A percentile compares a stretch with the other conserved stretches of the same genome.
Evolutionary conservation across 2,797 vertebrate genomes (phyloP).

Genomic region (Nyctibius grandis): DNA sequence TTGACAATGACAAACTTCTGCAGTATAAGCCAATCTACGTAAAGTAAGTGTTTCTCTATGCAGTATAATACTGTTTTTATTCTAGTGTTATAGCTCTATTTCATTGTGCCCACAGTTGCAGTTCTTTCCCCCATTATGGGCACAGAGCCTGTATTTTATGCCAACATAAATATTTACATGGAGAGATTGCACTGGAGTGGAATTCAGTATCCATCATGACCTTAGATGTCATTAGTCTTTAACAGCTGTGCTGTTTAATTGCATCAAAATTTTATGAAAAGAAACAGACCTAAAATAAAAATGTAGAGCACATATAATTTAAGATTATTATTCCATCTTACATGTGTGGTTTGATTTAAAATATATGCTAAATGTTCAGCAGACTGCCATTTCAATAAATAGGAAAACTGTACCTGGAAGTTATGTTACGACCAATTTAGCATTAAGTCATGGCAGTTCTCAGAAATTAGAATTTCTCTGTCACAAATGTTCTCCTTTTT

Average conservation of each 20-base stretch:
- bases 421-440: background rate
- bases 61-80: background rate
- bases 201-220: background rate
- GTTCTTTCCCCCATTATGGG: background rate
- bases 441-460: background rate
- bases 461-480: background rate
- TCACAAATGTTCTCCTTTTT: background rate
- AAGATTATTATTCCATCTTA: background rate
- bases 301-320: background rate
- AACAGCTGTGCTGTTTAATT: conserved; percentile 38
- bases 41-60: background rate
- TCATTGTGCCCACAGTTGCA: conserved; percentile 2
- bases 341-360: background rate
- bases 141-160: background rate
- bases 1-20: background rate
- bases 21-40: background rate
- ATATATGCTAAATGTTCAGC: background rate
- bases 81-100: conserved; percentile 12
- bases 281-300: background rate
- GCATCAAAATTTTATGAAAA: conserved; percentile 15
- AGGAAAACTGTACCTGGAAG: background rate
- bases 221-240: conserved; percentile 9
- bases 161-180: conserved; percentile 13
- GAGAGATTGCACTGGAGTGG: background rate
- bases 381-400: background rate